Conservation (phyloP, 2,888 invertebrate species). For the Leucophenga maculata region DNA sequence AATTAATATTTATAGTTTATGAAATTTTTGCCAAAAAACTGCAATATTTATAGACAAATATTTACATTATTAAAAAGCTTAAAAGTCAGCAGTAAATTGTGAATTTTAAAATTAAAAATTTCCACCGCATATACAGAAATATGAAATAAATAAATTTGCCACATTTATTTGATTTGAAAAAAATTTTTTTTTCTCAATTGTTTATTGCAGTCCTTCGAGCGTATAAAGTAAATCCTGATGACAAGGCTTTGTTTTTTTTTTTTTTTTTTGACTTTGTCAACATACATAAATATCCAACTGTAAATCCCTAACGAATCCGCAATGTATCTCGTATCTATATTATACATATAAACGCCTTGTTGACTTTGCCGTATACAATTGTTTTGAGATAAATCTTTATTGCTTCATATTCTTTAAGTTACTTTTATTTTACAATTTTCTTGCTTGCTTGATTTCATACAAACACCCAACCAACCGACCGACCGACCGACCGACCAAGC, state of each 20-base stretch:
- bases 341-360: no score
- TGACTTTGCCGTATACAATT: neutral
- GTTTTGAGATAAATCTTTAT: slow-evolving; percentile 60
- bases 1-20: no score
- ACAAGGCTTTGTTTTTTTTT: no score
- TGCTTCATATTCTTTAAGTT: slow-evolving; percentile 60
- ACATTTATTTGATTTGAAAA: neutral
- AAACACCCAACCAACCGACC: no score
- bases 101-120: no score
- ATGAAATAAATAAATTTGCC: neutral
- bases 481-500: neutral
- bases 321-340: neutral
- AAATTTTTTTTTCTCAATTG: neutral
- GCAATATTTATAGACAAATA: no score
- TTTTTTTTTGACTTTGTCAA: neutral
- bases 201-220: no score
- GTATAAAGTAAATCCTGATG: no score
- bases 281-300: slow-evolving; percentile 57
- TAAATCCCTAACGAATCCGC: slow-evolving; percentile 63
- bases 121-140: neutral
- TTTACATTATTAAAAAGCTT: no score
- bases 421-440: slow-evolving; percentile 47
- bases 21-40: no score
- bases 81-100: neutral
- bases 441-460: neutral